A percentile compares a stretch with the other conserved stretches of the same genome.
phyloP scores from a whole-genome alignment of 2,113 vertebrate genomes.

The Trogon surrucura region DNA sequence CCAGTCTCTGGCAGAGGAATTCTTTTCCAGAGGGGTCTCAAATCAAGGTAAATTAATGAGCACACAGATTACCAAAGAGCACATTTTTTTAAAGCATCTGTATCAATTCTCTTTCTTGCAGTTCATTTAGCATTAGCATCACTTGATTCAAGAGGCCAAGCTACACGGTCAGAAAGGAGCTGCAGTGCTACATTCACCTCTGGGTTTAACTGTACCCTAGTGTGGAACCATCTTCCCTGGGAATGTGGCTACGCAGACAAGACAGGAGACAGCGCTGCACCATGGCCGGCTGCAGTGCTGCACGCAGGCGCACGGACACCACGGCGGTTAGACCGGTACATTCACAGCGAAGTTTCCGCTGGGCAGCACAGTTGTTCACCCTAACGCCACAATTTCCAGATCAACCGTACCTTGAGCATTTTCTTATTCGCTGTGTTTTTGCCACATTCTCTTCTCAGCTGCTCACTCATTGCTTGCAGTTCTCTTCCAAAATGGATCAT shows the following conservation, averaged over 20 bases:
- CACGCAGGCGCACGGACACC: too few relatives aligned
- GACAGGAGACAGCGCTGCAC: neutral
- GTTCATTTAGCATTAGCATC: neutral
- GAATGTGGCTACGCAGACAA: neutral
- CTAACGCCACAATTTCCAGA: neutral
- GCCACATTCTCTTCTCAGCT: slow-evolving; percentile 94
- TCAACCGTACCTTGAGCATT: slow-evolving; percentile 89
- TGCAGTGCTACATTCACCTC: neutral
- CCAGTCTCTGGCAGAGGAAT: neutral
- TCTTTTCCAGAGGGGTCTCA: neutral
- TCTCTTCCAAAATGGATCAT: slow-evolving; percentile 99
- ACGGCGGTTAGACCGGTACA: too few relatives aligned
- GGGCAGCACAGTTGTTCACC: neutral
- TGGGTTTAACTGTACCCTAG: neutral
- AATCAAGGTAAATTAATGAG: neutral
- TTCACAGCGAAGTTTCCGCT: neutral
- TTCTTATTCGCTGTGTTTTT: slow-evolving; percentile 97
- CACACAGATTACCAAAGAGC: neutral
- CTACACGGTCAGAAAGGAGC: neutral
- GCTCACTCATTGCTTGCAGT: slow-evolving; percentile 96
- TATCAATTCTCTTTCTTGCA: accelerated
- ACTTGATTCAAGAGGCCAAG: neutral
- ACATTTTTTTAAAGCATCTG: neutral
- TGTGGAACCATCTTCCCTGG: neutral
- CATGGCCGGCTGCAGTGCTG: neutral